Conservation (phyloP, 2,888 invertebrate genomes). For the Micoletzkya japonica region DNA sequence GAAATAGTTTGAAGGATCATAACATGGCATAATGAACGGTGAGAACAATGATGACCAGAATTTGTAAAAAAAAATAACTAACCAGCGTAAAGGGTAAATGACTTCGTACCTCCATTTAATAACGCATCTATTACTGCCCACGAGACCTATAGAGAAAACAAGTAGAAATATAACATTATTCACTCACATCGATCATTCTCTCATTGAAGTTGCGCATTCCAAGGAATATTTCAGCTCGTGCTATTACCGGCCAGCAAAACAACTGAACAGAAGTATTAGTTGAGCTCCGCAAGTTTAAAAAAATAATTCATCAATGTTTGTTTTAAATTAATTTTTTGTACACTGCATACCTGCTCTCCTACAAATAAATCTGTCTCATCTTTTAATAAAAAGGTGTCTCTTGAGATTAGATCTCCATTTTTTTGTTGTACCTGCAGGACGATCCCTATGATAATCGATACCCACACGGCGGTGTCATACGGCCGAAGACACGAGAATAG, state of each 20-base stretch:
- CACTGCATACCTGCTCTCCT: too few species aligned
- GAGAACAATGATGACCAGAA: too few species aligned
- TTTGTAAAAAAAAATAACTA: too few species aligned
- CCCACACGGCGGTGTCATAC: conserved; percentile 10
- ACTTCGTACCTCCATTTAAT: conserved; percentile 8
- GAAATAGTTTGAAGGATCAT: too few species aligned
- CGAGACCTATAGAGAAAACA: conserved; percentile 1
- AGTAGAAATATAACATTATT: too few species aligned
- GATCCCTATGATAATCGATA: conserved; percentile 10
- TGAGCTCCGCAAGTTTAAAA: too few species aligned
- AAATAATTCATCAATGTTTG: too few species aligned
- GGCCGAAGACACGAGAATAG: conserved; percentile 17
- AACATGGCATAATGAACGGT: too few species aligned
- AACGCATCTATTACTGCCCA: conserved; percentile 12
- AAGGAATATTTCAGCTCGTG: conserved; percentile 3
- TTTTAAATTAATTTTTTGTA: too few species aligned
- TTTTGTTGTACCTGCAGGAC: conserved; percentile 15
- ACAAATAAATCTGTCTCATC: too few species aligned
- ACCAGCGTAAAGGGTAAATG: conserved; percentile 5
- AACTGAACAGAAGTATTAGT: too few species aligned
- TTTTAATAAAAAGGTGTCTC: too few species aligned
- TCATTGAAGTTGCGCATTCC: not conserved
- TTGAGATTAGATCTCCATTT: not conserved
- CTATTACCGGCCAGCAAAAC: conserved; percentile 1
- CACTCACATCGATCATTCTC: conserved; percentile 13